A percentile compares a stretch with the other conserved stretches of the same genome.
Evolutionary conservation across 2,888 invertebrate genomes (phyloP).

Genomic region (Aromia moschata): DNA sequence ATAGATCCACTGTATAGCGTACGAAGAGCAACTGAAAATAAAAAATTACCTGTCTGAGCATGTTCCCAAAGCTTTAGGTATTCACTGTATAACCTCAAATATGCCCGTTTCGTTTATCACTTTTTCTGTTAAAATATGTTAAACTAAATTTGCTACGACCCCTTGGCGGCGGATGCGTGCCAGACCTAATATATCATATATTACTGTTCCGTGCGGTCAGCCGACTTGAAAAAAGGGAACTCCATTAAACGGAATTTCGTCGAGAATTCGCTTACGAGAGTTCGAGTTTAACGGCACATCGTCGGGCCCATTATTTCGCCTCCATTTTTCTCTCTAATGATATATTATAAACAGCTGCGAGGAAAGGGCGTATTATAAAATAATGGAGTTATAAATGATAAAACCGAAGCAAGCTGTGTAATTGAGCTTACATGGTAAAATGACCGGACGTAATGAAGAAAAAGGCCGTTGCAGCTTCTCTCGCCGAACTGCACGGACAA

Average conservation of each 20-base stretch:
- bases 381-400: slow-evolving; percentile 26
- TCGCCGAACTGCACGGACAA: slow-evolving; percentile 30
- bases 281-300: slow-evolving; percentile 10
- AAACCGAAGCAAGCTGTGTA: slow-evolving; percentile 18
- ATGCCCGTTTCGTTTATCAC: too few species aligned
- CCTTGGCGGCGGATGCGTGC: too few species aligned
- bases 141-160: too few species aligned
- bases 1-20: too few species aligned
- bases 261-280: neutral
- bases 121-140: too few species aligned
- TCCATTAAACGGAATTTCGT: neutral
- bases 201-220: too few species aligned
- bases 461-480: slow-evolving; percentile 38
- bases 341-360: slow-evolving; percentile 22
- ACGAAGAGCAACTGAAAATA: too few species aligned
- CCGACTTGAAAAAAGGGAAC: neutral
- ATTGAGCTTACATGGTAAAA: slow-evolving; percentile 28
- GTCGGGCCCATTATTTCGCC: slow-evolving; percentile 4
- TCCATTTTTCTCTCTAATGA: slow-evolving; percentile 17
- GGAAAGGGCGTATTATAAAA: slow-evolving; percentile 20
- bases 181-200: too few species aligned
- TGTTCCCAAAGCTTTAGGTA: too few species aligned
- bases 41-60: too few species aligned
- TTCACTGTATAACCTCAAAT: too few species aligned
- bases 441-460: slow-evolving; percentile 34